These are phyloP conservation scores for Pachyseris speciosa DNA, from an alignment of 64 coral and sea anemone species.

Conservation along the genomic window DNA sequence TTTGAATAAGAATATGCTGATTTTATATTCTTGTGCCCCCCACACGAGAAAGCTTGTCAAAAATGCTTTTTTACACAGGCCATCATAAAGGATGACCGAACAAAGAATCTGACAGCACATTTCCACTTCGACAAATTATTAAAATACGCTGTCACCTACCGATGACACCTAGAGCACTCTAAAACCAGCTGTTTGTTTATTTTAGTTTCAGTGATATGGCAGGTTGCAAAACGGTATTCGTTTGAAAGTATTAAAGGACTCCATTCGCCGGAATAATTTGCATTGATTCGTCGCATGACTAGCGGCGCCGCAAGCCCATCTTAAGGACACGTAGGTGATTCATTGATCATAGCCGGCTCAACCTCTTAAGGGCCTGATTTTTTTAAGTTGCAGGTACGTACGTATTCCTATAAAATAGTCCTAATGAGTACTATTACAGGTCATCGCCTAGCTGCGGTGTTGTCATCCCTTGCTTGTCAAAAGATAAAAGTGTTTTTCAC, in stretches of 20 bases:
- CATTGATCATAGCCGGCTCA: not conserved
- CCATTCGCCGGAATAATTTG: not conserved
- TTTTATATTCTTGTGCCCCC: not conserved
- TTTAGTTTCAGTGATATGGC: not conserved
- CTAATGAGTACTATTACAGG: no score
- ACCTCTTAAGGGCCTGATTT: not conserved
- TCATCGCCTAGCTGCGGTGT: no score
- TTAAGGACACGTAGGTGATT: not conserved
- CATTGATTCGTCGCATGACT: not conserved
- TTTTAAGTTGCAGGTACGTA: not conserved
- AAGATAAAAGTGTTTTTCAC: no score
- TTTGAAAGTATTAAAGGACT: not conserved
- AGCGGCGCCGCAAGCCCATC: not conserved
- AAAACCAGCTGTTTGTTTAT: not conserved
- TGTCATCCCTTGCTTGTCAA: no score
- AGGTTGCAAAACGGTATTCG: not conserved
- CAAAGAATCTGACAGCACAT: not conserved
- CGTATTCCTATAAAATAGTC: no score
- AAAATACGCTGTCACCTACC: constrained; percentile 2
- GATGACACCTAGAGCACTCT: not conserved
- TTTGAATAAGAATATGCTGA: not conserved
- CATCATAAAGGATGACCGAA: not conserved
- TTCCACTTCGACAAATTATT: not conserved
- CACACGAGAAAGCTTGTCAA: not conserved
- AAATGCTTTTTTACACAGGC: not conserved